phyloP scores from a whole-genome alignment of 2,888 invertebrate genomes.

The Hetaerina titia region DNA sequence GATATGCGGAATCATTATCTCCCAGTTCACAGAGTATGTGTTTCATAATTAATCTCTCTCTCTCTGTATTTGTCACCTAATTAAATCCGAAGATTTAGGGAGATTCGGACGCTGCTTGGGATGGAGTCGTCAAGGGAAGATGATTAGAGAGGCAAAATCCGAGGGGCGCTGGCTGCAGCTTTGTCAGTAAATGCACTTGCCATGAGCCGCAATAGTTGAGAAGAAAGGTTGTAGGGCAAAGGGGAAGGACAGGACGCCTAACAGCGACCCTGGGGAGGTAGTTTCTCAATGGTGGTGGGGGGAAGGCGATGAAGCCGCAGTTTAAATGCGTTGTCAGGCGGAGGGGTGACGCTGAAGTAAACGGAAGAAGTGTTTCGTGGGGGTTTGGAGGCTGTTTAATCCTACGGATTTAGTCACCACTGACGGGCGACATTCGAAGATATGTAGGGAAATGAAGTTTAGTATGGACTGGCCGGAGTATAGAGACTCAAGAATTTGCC shows the following conservation, averaged over 20 bases:
- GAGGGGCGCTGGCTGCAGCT: neutral
- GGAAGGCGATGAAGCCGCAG: neutral
- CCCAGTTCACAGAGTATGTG: neutral
- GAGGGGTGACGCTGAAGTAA: neutral
- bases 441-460: neutral
- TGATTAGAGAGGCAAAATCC: neutral
- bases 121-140: neutral
- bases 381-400: neutral
- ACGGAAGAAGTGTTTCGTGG: neutral
- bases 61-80: neutral
- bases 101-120: neutral
- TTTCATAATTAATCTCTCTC: neutral
- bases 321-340: neutral
- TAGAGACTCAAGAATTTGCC: neutral
- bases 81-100: neutral
- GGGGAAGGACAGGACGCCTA: neutral
- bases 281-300: neutral
- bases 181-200: neutral
- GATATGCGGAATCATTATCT: neutral
- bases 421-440: neutral
- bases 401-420: neutral
- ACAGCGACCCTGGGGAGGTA: slow-evolving; percentile 26
- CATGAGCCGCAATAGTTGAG: neutral
- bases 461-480: neutral
- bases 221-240: neutral